Evolutionary conservation across 2,797 vertebrate genomes (phyloP).

Genomic region (Macroramphosus scolopax): DNA sequence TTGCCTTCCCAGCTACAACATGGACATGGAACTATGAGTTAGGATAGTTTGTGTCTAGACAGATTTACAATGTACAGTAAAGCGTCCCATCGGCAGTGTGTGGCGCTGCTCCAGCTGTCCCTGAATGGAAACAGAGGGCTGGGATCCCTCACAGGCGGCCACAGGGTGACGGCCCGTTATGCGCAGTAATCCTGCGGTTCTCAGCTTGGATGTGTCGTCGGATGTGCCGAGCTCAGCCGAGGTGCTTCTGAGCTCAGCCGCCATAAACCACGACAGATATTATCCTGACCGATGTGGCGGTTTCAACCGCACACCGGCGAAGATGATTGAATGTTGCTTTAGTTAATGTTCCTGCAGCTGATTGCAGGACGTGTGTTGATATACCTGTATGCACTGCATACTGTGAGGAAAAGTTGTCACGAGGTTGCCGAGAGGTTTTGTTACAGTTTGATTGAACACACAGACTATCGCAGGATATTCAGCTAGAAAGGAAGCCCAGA

Average conservation of each 20-base stretch:
- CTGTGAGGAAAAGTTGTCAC: too few species aligned
- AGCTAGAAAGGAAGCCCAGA: constrained; percentile 10
- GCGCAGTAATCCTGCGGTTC: constrained; percentile 32
- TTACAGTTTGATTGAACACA: too few species aligned
- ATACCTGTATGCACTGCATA: too few species aligned
- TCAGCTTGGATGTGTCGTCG: constrained; percentile 15
- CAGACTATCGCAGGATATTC: constrained; percentile 12
- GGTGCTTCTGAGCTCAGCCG: constrained; percentile 41
- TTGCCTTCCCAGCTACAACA: not conserved
- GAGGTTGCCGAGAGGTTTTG: too few species aligned
- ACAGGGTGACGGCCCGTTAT: constrained; percentile 32
- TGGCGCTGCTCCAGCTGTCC: constrained; percentile 28
- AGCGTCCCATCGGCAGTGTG: not conserved
- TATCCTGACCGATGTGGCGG: constrained; percentile 12
- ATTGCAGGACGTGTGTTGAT: too few species aligned
- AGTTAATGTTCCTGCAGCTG: not conserved
- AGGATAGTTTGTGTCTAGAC: constrained; percentile 4
- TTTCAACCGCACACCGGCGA: too few species aligned
- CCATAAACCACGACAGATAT: too few species aligned
- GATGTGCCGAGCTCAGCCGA: constrained; percentile 37
- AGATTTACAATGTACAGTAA: constrained; percentile 14
- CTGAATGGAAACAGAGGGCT: constrained; percentile 48
- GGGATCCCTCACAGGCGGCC: constrained; percentile 33
- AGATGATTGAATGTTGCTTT: not conserved
- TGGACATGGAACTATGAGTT: constrained; percentile 5